Percentiles rank a stretch among this genome's conserved stretches.
phyloP scores from a whole-genome alignment of 2,888 invertebrate genomes.

The Synanthedon formicaeformis region DNA sequence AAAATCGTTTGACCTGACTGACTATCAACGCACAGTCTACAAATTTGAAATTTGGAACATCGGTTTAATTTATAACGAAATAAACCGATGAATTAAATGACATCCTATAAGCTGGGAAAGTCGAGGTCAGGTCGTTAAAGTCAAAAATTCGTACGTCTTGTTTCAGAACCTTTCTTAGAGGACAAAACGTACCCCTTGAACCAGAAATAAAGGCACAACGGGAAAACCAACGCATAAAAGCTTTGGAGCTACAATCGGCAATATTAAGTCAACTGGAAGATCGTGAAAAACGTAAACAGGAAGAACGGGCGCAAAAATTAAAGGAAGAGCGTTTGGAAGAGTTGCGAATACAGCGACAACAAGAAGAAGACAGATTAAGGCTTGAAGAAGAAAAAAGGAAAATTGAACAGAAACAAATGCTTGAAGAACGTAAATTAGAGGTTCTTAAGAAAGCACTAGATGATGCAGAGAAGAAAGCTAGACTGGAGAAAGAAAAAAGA shows the following conservation, averaged over 20 bases:
- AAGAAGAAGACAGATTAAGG: constrained; percentile 76
- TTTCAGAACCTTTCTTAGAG: constrained; percentile 79
- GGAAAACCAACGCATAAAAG: constrained; percentile 84
- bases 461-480: constrained; percentile 80
- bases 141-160: not conserved
- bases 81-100: no score
- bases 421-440: constrained; percentile 79
- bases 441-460: constrained; percentile 82
- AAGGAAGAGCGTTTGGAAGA: constrained; percentile 87
- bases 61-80: no score
- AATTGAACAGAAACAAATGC: constrained; percentile 76
- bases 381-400: constrained; percentile 79
- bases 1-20: no score
- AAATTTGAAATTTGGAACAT: no score
- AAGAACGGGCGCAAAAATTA: constrained; percentile 80
- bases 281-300: constrained; percentile 78
- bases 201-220: constrained; percentile 83
- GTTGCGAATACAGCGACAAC: constrained; percentile 78
- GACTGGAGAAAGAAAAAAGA: constrained; percentile 73
- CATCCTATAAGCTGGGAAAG: no score
- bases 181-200: constrained; percentile 88
- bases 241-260: constrained; percentile 87
- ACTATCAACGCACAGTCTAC: no score
- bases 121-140: no score
- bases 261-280: constrained; percentile 89